Percentiles rank a stretch among this genome's conserved stretches.
Conservation (phyloP, 2,797 vertebrate species). For the Clarias pachynema region DNA sequence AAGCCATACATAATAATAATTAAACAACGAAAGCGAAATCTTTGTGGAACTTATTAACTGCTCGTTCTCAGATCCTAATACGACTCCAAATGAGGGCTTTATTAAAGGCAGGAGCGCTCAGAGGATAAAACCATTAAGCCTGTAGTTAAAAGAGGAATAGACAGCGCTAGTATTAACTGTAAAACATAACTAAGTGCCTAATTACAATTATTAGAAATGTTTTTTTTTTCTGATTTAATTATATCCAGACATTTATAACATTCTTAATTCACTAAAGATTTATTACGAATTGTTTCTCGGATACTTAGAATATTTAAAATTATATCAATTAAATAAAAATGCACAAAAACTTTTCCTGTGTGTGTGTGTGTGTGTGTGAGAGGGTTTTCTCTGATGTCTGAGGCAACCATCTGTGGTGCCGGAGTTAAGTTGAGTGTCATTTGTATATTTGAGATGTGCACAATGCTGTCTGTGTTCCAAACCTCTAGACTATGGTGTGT, state of each 20-base stretch:
- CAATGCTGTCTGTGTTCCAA: not conserved
- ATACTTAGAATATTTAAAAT: not conserved
- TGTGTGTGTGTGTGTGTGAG: not conserved
- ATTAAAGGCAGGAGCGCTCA: slow-evolving; percentile 26
- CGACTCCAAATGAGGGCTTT: slow-evolving; percentile 13
- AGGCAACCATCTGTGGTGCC: not conserved
- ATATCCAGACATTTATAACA: not conserved
- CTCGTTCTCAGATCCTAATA: not conserved
- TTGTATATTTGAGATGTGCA: not conserved
- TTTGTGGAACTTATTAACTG: slow-evolving; percentile 15
- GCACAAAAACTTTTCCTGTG: not conserved
- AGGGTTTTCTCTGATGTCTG: not conserved
- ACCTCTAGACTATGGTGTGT: not conserved
- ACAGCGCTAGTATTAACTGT: not conserved
- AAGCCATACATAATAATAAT: slow-evolving; percentile 15
- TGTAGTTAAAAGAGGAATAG: not conserved
- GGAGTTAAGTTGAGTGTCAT: not conserved
- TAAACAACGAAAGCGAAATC: not conserved
- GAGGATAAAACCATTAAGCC: slow-evolving; percentile 17
- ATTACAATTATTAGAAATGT: not conserved
- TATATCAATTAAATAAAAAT: not conserved
- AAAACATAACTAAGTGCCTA: slow-evolving; percentile 2
- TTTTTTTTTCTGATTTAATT: not conserved
- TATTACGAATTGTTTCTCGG: not conserved
- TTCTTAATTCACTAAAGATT: not conserved